Evolutionary conservation across 1,140 invertebrate genomes (phyloP).

Genomic region (Pectinophora gossypiella): DNA sequence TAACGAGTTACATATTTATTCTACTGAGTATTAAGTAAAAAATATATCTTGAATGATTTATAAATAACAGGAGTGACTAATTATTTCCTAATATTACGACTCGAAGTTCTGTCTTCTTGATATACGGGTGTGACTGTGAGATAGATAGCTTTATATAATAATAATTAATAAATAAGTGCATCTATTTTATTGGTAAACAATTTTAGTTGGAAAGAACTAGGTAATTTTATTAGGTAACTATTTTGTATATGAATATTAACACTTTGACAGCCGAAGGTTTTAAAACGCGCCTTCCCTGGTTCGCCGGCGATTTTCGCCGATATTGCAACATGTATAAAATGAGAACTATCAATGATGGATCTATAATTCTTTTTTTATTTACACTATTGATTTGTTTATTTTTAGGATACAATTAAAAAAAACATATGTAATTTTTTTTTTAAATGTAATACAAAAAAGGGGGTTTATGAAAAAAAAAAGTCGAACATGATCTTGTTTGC

Average conservation of each 20-base stretch:
- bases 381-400: not conserved
- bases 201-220: too few relatives aligned
- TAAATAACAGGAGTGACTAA: too few relatives aligned
- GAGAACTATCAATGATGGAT: not conserved
- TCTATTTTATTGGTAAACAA: too few relatives aligned
- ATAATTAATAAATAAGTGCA: too few relatives aligned
- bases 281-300: slow-evolving; percentile 5
- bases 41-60: too few relatives aligned
- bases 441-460: not conserved
- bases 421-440: not conserved
- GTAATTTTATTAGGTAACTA: too few relatives aligned
- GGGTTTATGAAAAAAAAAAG: not conserved
- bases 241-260: too few relatives aligned
- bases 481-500: not conserved
- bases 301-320: slow-evolving; percentile 9
- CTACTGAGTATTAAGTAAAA: not conserved
- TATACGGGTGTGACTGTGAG: too few relatives aligned
- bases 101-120: too few relatives aligned
- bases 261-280: slow-evolving; percentile 8
- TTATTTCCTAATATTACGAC: too few relatives aligned
- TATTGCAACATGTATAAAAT: slow-evolving; percentile 4
- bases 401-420: not conserved
- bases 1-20: slow-evolving; percentile 21
- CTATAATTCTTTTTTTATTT: too few relatives aligned
- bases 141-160: too few relatives aligned